A percentile compares a stretch with the other conserved stretches of the same genome.
Evolutionary conservation across 2,113 vertebrate species (phyloP).

Genomic region (Aptenodytes forsteri): DNA sequence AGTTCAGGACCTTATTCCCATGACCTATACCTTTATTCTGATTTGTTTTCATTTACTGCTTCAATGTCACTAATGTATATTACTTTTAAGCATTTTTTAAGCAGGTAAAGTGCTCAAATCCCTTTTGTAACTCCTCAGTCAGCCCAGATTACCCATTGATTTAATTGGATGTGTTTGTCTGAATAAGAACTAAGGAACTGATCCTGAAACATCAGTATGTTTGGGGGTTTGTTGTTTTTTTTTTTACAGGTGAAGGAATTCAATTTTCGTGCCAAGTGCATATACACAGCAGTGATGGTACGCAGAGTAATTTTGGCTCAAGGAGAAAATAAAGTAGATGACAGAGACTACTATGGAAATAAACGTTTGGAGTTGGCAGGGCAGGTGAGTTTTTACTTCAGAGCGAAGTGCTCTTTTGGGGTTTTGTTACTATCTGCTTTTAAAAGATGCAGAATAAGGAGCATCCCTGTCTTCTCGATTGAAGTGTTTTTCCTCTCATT

Average conservation of each 20-base stretch:
- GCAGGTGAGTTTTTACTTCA: conserved; percentile 79
- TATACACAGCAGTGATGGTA: conserved; percentile 98
- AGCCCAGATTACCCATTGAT: neutral
- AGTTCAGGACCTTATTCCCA: neutral
- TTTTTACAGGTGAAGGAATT: conserved; percentile 93
- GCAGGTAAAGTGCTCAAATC: neutral
- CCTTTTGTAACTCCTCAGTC: neutral
- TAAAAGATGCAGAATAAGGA: neutral
- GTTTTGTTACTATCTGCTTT: neutral
- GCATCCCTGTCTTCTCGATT: neutral
- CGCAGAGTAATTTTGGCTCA: conserved; percentile 96
- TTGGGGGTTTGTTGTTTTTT: neutral
- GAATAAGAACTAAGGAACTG: neutral
- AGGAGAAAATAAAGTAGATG: conserved; percentile 96
- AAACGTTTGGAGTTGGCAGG: conserved; percentile 96
- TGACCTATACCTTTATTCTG: neutral
- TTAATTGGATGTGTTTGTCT: neutral
- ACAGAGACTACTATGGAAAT: conserved; percentile 98
- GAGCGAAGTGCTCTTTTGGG: neutral
- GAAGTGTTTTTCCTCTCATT: neutral
- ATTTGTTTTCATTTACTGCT: neutral
- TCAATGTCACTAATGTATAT: neutral
- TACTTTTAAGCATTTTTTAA: neutral
- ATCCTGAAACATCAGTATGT: neutral
- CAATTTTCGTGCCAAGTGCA: conserved; percentile 96